phyloP scores from a whole-genome alignment of 2,113 vertebrate species.

The Mastomys coucha region DNA sequence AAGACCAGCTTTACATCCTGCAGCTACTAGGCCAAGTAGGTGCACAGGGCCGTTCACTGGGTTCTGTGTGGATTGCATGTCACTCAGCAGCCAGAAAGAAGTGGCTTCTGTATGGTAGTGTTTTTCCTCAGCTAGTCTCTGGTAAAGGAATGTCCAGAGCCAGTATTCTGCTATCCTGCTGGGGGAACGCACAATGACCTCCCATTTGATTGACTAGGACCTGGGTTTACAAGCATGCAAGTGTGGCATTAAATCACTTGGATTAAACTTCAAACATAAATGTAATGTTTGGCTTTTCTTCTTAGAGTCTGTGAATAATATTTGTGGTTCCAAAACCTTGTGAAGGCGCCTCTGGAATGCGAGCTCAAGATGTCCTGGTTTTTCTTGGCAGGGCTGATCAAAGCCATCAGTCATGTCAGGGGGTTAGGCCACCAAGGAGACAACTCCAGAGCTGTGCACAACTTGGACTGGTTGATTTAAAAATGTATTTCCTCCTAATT shows the following conservation, averaged over 20 bases:
- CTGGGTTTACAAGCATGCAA: neutral
- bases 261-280: conserved; percentile 10
- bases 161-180: neutral
- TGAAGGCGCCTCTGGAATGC: neutral
- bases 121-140: neutral
- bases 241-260: neutral
- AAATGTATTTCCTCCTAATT: neutral
- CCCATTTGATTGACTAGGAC: neutral
- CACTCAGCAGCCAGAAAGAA: neutral
- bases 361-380: neutral
- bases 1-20: neutral
- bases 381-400: conserved; percentile 22
- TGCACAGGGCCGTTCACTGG: neutral
- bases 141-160: neutral
- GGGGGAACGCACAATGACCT: neutral
- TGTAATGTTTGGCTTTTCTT: conserved; percentile 12
- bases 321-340: neutral
- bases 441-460: neutral
- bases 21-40: neutral
- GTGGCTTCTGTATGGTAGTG: neutral
- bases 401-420: neutral
- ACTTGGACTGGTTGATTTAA: neutral
- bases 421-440: neutral
- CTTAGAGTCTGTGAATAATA: neutral
- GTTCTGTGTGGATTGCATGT: neutral